Evolutionary conservation across 2,888 invertebrate species (phyloP).

Genomic region (Zhengitettix transpicula): DNA sequence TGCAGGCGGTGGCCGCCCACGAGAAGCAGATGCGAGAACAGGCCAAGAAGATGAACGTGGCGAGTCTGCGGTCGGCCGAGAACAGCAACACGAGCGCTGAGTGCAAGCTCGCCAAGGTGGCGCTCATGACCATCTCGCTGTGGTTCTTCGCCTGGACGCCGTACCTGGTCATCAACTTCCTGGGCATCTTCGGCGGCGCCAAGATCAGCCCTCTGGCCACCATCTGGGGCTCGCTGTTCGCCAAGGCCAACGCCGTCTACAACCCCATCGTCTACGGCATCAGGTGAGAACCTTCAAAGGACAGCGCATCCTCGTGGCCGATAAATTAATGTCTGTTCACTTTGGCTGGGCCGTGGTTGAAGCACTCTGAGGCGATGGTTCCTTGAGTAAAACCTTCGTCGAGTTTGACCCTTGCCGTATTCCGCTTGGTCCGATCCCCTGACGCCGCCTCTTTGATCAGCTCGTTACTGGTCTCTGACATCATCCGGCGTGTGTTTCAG

Average conservation of each 20-base stretch:
- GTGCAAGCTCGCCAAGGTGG: constrained; percentile 75
- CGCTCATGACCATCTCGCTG: constrained; percentile 72
- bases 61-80: constrained; percentile 65
- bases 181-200: constrained; percentile 58
- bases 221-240: constrained; percentile 81
- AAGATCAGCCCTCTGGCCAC: constrained; percentile 66
- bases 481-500: no score
- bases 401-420: no score
- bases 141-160: constrained; percentile 93
- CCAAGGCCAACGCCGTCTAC: constrained; percentile 80
- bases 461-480: no score
- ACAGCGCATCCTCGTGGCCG: no score
- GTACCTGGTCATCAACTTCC: constrained; percentile 64
- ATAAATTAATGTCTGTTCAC: no score
- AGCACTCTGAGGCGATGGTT: no score
- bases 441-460: no score
- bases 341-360: no score
- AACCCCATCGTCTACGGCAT: constrained; percentile 85
- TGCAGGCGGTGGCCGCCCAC: constrained; percentile 62
- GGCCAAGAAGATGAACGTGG: constrained; percentile 88
- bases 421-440: no score
- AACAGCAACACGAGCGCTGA: constrained; percentile 65
- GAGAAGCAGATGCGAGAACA: constrained; percentile 77
- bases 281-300: constrained; percentile 46
- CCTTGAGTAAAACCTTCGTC: no score